Conservation (phyloP, 2,113 vertebrate species). For the Hyperopisus bebe region DNA sequence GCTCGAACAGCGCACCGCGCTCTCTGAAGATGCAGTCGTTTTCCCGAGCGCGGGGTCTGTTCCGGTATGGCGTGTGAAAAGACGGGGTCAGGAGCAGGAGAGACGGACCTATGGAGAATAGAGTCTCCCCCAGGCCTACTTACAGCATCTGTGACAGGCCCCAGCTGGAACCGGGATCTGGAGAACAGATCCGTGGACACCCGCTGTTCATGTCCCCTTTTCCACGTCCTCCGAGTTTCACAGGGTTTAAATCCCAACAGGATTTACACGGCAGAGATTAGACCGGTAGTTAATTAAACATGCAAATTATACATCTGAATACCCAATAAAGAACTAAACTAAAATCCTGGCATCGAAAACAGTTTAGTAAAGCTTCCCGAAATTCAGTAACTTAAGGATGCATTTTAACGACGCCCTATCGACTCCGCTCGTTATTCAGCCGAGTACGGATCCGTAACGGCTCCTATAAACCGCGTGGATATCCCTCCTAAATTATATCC, state of each 20-base stretch:
- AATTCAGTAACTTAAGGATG: slow-evolving; percentile 9
- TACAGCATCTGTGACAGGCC: not conserved
- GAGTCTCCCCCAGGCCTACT: not conserved
- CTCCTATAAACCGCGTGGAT: not conserved
- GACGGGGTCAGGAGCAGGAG: not conserved
- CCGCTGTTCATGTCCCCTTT: not conserved
- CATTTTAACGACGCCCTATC: not conserved
- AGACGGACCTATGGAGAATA: not conserved
- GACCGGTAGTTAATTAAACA: slow-evolving; percentile 18
- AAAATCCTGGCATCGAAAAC: slow-evolving; percentile 5
- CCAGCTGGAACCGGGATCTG: not conserved
- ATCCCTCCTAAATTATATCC: not conserved
- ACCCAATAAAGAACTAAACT: not conserved
- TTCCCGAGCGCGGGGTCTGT: slow-evolving; percentile 6
- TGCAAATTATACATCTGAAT: slow-evolving; percentile 23
- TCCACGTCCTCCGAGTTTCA: not conserved
- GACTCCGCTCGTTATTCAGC: not conserved
- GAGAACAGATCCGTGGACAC: not conserved
- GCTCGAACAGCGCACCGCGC: not conserved
- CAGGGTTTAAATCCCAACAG: slow-evolving; percentile 12
- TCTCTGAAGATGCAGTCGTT: slow-evolving; percentile 33
- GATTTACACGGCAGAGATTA: slow-evolving; percentile 18
- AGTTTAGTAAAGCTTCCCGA: not conserved
- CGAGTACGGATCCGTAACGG: not conserved
- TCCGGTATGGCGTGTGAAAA: not conserved